Conservation (phyloP, 2,888 invertebrate genomes). For the Monopis laevigella region DNA sequence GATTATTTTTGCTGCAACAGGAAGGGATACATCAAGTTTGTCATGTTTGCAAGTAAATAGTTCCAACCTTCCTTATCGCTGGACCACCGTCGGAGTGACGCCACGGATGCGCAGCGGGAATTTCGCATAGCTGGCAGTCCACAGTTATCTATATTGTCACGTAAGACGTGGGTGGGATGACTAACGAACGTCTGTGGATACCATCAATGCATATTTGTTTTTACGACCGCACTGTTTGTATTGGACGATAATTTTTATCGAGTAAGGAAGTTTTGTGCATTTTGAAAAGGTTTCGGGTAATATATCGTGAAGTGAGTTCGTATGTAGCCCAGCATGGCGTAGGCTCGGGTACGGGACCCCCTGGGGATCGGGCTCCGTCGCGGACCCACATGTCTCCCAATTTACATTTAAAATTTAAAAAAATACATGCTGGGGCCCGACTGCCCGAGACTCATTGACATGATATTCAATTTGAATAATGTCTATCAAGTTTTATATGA, state of each 20-base stretch:
- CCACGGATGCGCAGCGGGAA: constrained; percentile 24
- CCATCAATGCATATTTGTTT: background rate
- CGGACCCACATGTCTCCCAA: constrained; percentile 40
- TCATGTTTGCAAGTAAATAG: constrained; percentile 17
- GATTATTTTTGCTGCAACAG: constrained; percentile 3
- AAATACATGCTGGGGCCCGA: constrained; percentile 20
- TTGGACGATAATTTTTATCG: background rate
- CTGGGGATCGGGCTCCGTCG: constrained; percentile 38
- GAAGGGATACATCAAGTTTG: constrained; percentile 14
- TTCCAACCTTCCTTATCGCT: constrained; percentile 13
- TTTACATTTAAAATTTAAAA: constrained; percentile 49
- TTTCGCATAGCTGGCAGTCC: constrained; percentile 22
- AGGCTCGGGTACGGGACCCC: constrained; percentile 44
- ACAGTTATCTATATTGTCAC: constrained; percentile 7
- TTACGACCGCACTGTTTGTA: background rate
- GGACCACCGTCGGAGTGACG: constrained; percentile 24
- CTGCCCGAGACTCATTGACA: too few species aligned
- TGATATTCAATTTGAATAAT: too few species aligned
- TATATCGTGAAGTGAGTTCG: constrained; percentile 52
- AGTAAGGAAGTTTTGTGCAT: constrained; percentile 20
- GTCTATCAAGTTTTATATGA: too few species aligned
- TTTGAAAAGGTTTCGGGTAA: constrained; percentile 37
- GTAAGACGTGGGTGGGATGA: constrained; percentile 9
- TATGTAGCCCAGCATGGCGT: constrained; percentile 60
- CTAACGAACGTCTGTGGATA: too few species aligned